Conservation (phyloP, 2,113 vertebrate species). For the Pristiophorus japonicus region DNA sequence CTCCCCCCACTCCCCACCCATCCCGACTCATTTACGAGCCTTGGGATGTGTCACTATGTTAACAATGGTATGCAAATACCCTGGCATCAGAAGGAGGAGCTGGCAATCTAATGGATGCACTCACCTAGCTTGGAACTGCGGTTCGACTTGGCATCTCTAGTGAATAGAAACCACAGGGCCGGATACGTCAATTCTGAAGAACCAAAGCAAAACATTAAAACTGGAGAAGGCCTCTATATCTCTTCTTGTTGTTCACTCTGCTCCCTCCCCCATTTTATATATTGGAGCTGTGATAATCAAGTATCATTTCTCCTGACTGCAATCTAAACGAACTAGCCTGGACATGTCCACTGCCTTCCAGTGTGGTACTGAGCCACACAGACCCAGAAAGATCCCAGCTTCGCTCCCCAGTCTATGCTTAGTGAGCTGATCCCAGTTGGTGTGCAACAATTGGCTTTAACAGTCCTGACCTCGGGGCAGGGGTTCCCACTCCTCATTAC, state of each 20-base stretch:
- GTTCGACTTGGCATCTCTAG: conserved; percentile 19
- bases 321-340: neutral
- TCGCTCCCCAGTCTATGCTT: neutral
- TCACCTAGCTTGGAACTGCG: neutral
- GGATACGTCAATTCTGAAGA: neutral
- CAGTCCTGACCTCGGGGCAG: neutral
- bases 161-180: conserved; percentile 16
- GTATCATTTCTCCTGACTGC: no score
- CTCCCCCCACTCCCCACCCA: neutral
- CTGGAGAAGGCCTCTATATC: neutral
- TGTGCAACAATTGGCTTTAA: neutral
- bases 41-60: neutral
- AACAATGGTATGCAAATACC: neutral
- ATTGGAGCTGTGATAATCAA: neutral
- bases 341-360: neutral
- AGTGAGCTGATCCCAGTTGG: neutral
- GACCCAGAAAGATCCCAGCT: neutral
- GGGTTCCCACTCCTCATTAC: neutral
- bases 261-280: neutral
- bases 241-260: neutral
- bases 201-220: neutral
- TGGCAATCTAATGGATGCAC: neutral
- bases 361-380: neutral
- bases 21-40: neutral
- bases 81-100: neutral